phyloP scores from a whole-genome alignment of 2,888 invertebrate species.

The Cloeon dipterum region DNA sequence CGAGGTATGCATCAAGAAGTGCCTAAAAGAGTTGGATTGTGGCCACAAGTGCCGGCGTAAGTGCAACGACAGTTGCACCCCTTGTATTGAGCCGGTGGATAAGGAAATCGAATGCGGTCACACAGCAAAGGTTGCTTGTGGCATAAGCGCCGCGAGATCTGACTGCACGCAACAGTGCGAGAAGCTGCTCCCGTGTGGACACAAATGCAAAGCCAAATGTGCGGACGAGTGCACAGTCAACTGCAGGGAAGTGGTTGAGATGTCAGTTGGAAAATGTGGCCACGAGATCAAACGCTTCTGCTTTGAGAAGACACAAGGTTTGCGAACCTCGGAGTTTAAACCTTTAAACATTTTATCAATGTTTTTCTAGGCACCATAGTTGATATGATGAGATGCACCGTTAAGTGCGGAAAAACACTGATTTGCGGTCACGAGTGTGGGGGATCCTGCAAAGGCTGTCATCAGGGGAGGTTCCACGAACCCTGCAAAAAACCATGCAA shows the following conservation, averaged over 20 bases:
- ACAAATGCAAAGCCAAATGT: conserved; percentile 23
- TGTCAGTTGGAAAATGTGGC: neutral
- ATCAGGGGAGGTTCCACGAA: conserved; percentile 32
- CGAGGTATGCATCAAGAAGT: conserved; percentile 18
- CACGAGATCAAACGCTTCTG: neutral
- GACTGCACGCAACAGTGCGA: conserved; percentile 23
- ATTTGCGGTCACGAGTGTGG: conserved; percentile 26
- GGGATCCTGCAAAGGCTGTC: conserved; percentile 30
- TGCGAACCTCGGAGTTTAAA: too few species aligned
- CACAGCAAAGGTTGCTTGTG: conserved; percentile 18
- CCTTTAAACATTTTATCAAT: too few species aligned
- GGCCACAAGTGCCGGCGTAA: conserved; percentile 23
- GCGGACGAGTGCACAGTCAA: conserved; percentile 14
- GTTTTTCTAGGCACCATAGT: too few species aligned
- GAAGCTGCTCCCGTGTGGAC: conserved; percentile 23
- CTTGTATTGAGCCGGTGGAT: conserved; percentile 11
- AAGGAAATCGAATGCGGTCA: conserved; percentile 24
- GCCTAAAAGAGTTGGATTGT: conserved; percentile 23
- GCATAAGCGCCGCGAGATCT: conserved; percentile 17
- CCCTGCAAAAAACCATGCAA: conserved; percentile 30
- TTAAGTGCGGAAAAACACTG: conserved; percentile 20
- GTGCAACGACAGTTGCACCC: conserved; percentile 19
- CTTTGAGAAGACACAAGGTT: neutral
- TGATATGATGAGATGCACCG: conserved; percentile 18
- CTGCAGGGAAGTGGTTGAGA: neutral